Evolutionary conservation across 2,888 invertebrate species (phyloP).

Genomic region (Ochropacha duplaris): DNA sequence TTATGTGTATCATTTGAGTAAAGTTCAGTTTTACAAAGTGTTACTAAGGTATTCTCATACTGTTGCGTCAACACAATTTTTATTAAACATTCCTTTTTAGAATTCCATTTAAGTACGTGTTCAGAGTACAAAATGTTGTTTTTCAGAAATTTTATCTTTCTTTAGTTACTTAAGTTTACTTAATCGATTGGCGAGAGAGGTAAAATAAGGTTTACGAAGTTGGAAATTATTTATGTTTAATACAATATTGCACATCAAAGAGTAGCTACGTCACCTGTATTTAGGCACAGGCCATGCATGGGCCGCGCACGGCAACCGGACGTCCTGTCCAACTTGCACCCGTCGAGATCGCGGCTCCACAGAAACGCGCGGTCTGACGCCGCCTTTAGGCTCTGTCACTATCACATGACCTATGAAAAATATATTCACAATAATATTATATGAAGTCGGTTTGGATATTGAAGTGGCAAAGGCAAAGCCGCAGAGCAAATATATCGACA

Average conservation of each 20-base stretch:
- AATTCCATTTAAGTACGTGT: too few relatives aligned
- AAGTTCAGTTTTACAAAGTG: neutral
- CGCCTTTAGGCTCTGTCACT: slow-evolving; percentile 89
- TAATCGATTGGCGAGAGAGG: too few relatives aligned
- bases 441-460: neutral
- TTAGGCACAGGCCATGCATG: slow-evolving; percentile 92
- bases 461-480: neutral
- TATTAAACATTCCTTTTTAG: too few relatives aligned
- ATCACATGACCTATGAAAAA: slow-evolving; percentile 83
- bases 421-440: slow-evolving; percentile 1
- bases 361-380: slow-evolving; percentile 88
- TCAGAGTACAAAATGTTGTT: neutral
- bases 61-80: too few relatives aligned
- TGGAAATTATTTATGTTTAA: neutral
- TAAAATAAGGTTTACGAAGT: too few relatives aligned
- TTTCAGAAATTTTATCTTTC: neutral
- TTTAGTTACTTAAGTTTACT: too few relatives aligned
- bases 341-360: slow-evolving; percentile 88
- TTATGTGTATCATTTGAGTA: neutral
- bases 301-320: slow-evolving; percentile 89
- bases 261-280: slow-evolving; percentile 81
- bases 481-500: neutral
- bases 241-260: neutral
- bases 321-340: slow-evolving; percentile 87
- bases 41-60: neutral